Base-by-base conservation (phyloP, 1,140 invertebrate genomes). In the Eumeta japonica region DNA sequence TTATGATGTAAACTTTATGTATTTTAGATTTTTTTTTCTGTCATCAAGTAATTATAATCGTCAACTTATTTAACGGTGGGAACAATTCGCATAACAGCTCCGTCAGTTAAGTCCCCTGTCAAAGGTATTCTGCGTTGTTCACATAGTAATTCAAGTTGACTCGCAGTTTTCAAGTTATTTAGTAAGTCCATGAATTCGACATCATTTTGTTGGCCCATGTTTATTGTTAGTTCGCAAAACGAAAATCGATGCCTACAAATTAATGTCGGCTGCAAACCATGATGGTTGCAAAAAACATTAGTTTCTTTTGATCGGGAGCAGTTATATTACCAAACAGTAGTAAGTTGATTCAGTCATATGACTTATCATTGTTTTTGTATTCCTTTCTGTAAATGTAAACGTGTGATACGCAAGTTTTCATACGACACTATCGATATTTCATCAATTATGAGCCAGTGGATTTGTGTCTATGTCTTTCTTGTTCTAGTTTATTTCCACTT, bases 51-150 rank as follows among this genome's bases (percentile, higher is more conserved):
- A 30, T 50, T 54, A 19, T 54, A 54, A 7, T 27, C 27, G 24
- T 50, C 45, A 31, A 50, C 39, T 46, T 53, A 48, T 32, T 15
- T 54, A 18, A 48, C 33, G 0, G 41, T 43, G 7, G 49, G 52
- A 19, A 32, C 52, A 10, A 52, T 52, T 15, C 46, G 41, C 9
- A 52, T 47, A 11, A 32, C 39, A 3, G 31, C 47, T 29, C 49
- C 43, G 35, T 55, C 45, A 7, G 41, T 45, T 35, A 52, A 50
- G 2, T 46, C 35, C 1, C 39, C 46, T 14, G 30, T 30, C 18
- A 50, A 41, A 34, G 36, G 41, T 1, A 48, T 32, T 10, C 30
- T 17, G 9, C 38, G 44, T 17, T 45, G 29, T 20, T 48, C 43
- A 34, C 39, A 52, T 11, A 43, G 16, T 19, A 43, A 19, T 10